These are phyloP conservation scores for Hirundichthys speculiger DNA, from an alignment of 2,113 vertebrate genomes.

Conservation along the genomic window DNA sequence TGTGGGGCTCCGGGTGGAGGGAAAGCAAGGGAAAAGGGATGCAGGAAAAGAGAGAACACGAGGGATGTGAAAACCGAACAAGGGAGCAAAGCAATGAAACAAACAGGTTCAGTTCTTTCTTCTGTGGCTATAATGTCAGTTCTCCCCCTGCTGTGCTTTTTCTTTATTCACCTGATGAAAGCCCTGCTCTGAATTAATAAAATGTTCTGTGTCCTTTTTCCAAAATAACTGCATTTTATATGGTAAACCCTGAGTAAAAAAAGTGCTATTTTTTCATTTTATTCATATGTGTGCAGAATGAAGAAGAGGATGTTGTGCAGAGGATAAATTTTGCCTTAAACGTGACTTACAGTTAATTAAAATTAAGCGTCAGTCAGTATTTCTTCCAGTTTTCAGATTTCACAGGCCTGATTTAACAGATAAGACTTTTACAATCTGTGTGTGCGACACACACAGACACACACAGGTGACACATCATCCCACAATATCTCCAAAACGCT, in stretches of 20 bases:
- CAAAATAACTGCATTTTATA: slow-evolving; percentile 2
- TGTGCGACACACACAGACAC: slow-evolving; percentile 7
- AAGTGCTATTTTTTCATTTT: slow-evolving; percentile 5
- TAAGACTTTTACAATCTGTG: slow-evolving; percentile 43
- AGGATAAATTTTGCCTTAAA: background rate
- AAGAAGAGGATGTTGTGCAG: background rate
- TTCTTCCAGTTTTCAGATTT: slow-evolving; percentile 3
- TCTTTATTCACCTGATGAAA: slow-evolving; percentile 29
- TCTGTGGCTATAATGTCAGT: slow-evolving; percentile 20
- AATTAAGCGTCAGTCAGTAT: background rate
- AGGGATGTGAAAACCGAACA: slow-evolving; percentile 26
- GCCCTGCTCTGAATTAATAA: slow-evolving; percentile 11
- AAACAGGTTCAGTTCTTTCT: slow-evolving; percentile 20
- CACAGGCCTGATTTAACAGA: slow-evolving; percentile 4
- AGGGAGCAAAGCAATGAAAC: slow-evolving; percentile 3
- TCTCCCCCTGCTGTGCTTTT: slow-evolving; percentile 5
- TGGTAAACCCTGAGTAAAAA: slow-evolving; percentile 7
- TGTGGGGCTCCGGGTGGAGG: slow-evolving; percentile 35
- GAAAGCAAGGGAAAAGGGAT: slow-evolving; percentile 32
- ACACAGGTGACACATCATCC: slow-evolving; percentile 53
- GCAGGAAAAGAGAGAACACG: slow-evolving; percentile 21
- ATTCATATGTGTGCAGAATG: slow-evolving; percentile 6
- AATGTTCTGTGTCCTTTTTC: slow-evolving; percentile 17
- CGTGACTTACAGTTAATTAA: background rate
- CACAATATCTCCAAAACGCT: slow-evolving; percentile 59